A percentile compares a stretch with the other conserved stretches of the same genome.
Conservation (phyloP, 2,113 vertebrate genomes). For the Tylochromis polylepis region DNA sequence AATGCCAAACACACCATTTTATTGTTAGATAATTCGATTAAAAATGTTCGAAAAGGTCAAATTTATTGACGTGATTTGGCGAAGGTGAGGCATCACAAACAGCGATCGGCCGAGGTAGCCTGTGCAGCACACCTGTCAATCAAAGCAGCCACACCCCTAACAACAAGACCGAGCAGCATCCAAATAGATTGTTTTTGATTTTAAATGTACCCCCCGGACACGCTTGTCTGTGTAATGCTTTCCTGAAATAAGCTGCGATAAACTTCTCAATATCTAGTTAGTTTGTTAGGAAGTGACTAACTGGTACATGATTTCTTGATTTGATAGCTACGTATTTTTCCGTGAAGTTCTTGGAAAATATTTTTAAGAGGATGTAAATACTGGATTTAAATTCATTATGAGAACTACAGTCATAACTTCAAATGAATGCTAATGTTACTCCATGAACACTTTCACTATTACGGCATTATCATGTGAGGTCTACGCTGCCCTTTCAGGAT, state of each 20-base stretch:
- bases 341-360: neutral
- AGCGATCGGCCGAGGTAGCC: neutral
- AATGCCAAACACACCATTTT: accelerated
- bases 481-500: neutral
- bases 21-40: neutral
- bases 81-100: neutral
- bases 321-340: neutral
- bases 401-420: too few species aligned
- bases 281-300: neutral
- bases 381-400: neutral
- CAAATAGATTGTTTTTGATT: neutral
- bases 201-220: too few species aligned
- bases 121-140: neutral
- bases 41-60: neutral
- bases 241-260: neutral
- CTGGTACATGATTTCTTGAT: neutral
- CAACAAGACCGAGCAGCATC: neutral
- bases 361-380: neutral
- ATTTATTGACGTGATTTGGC: neutral
- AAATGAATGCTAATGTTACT: neutral
- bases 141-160: neutral
- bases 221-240: neutral
- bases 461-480: neutral
- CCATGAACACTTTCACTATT: neutral
- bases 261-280: neutral